These are phyloP conservation scores for Semicossyphus pulcher DNA, from an alignment of 2,113 vertebrate genomes.

Conservation along the genomic window DNA sequence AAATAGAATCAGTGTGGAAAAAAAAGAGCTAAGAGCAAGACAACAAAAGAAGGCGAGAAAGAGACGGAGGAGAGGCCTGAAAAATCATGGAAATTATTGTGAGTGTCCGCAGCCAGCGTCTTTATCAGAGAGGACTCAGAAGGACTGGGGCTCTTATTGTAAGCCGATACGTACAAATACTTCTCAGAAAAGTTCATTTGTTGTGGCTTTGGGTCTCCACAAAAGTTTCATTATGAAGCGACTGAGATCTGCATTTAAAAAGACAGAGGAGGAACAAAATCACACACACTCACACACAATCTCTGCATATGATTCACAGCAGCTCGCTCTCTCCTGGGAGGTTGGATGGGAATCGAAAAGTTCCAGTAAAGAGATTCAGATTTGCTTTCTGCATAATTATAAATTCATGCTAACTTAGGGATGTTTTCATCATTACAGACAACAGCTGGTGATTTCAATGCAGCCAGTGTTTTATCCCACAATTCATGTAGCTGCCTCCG, in stretches of 20 bases:
- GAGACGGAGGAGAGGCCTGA: not conserved
- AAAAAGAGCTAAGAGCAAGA: conserved; percentile 2
- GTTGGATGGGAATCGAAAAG: conserved; percentile 64
- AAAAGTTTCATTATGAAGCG: conserved; percentile 82
- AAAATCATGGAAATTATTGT: not conserved
- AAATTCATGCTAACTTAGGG: conserved; percentile 72
- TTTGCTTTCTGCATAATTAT: conserved; percentile 69
- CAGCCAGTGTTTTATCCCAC: conserved; percentile 63
- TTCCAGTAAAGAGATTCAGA: conserved; percentile 75
- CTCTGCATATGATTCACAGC: conserved; percentile 75
- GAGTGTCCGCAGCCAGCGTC: conserved; percentile 1
- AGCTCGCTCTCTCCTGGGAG: conserved; percentile 64
- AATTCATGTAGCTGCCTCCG: conserved; percentile 39
- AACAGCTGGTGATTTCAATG: conserved; percentile 75
- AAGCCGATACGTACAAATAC: conserved; percentile 61
- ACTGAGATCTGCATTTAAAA: conserved; percentile 67
- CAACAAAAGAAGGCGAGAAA: not conserved
- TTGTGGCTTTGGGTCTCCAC: conserved; percentile 79
- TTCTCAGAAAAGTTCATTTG: conserved; percentile 83
- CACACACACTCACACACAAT: conserved; percentile 31
- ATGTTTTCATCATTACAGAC: conserved; percentile 76
- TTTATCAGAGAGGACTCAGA: conserved; percentile 1
- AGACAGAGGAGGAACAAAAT: not conserved
- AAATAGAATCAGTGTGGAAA: conserved; percentile 44
- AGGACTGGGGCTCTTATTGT: conserved; percentile 68